Conservation (phyloP, 2,113 vertebrate genomes). For the Mus musculus region GRCm39 chr15:94060501-94061000, state of each 20-base stretch:
- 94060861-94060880: neutral
- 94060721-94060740: constrained; percentile 17
- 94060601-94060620: constrained; percentile 79
- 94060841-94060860: neutral
- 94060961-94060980: neutral
- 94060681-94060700: constrained; percentile 76
- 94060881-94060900: neutral
- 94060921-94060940: neutral
- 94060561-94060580: constrained; percentile 72
- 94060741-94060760: neutral
- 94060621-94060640: constrained; percentile 70
- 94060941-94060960: neutral
- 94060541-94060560: constrained; percentile 72
- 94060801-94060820: neutral
- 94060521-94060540: constrained; percentile 69
- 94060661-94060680: constrained; percentile 74
- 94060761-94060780: neutral
- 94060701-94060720: constrained; percentile 75
- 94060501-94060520: constrained; percentile 77
- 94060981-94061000: neutral
- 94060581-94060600: constrained; percentile 77
- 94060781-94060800: neutral
- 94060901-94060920: neutral
- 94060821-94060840: accelerated
- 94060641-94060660: constrained; percentile 76